A percentile compares a stretch with the other conserved stretches of the same genome.
These are phyloP conservation scores for Gasterosteus nipponicus DNA, from an alignment of 2,113 vertebrate species.

Conservation along the genomic window DNA sequence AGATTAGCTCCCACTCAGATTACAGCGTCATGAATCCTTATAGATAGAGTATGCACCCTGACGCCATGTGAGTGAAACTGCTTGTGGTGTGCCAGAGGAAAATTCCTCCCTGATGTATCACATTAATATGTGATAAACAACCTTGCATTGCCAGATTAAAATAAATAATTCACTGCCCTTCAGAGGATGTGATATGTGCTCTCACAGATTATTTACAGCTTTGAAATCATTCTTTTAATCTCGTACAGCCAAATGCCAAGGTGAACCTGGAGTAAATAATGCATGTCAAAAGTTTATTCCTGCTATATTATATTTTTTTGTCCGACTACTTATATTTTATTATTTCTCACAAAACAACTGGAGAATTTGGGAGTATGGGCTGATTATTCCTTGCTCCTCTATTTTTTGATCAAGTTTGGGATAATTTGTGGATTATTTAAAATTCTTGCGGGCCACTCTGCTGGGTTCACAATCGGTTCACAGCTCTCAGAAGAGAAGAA, in stretches of 20 bases:
- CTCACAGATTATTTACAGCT: slow-evolving; percentile 81
- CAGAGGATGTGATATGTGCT: slow-evolving; percentile 77
- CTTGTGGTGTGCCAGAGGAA: slow-evolving; percentile 74
- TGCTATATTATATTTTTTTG: slow-evolving; percentile 53
- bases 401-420: slow-evolving; percentile 39
- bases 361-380: slow-evolving; percentile 21
- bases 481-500: slow-evolving; percentile 15
- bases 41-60: slow-evolving; percentile 63
- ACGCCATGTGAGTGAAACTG: slow-evolving; percentile 69
- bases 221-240: slow-evolving; percentile 81
- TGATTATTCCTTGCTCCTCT: slow-evolving; percentile 24
- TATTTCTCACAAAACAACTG: slow-evolving; percentile 38
- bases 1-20: slow-evolving; percentile 75
- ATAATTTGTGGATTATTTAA: slow-evolving; percentile 50
- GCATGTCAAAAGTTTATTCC: slow-evolving; percentile 68
- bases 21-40: slow-evolving; percentile 75
- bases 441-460: slow-evolving; percentile 18
- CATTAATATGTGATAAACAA: slow-evolving; percentile 86
- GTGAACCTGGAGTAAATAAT: slow-evolving; percentile 77
- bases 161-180: slow-evolving; percentile 85
- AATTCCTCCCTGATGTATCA: slow-evolving; percentile 83
- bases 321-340: slow-evolving; percentile 33
- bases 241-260: slow-evolving; percentile 74
- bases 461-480: slow-evolving; percentile 26
- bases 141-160: slow-evolving; percentile 83